Evolutionary conservation across 2,797 vertebrate genomes (phyloP), one percentile per base, ranked within the genome.

Genomic region (Rhinichthys osculus): DNA sequence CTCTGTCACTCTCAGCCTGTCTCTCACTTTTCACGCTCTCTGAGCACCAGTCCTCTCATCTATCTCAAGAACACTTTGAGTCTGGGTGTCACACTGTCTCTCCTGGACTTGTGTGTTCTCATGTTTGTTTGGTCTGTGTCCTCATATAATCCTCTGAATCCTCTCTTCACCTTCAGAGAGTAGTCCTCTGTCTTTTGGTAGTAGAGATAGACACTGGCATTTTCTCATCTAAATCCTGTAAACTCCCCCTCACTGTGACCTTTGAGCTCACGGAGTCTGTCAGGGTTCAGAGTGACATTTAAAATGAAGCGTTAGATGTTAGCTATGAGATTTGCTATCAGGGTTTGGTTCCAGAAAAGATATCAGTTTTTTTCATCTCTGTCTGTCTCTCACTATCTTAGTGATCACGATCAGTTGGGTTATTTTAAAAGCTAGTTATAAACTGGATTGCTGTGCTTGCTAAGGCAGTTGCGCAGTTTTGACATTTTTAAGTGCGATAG

Each of bases 271-370:
- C 59, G 7, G 21, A 38, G 21, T 77, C 57, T 71, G 19, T 70
- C 59, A 33, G 57, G 47, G 38, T 86, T 85, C 70, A 81, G 52
- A 69, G 35, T 85, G 87, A 80, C 82, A 82, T 88, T 89, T 87
- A n/a, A 82, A 71, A 81, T 62, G 23, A 47, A 66, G 38, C 13
- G 5, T 69, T 84, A 59, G 67, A 74, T 40, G n/a, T 23, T 84
- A 77, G 69, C 8, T 66, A 11, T 54, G 44, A 77, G 76, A 88
- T 71, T 71, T 67, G 40, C 27, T 23, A 52, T 78, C 83, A 71
- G 66, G 38, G 19, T 21, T 42, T 78, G 64, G 70, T 62, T 62
- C 27, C 38, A 71, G 4, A 30, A 70, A 70, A 78, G 64, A 62
- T 59, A 47, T 81, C 71, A 87, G 82, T 86, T 38, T 30, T 6